Percentiles rank a stretch among this genome's conserved stretches.
These are phyloP conservation scores for Lindbergichthys nudifrons DNA, from an alignment of 2,797 vertebrate genomes.

Conservation along the genomic window DNA sequence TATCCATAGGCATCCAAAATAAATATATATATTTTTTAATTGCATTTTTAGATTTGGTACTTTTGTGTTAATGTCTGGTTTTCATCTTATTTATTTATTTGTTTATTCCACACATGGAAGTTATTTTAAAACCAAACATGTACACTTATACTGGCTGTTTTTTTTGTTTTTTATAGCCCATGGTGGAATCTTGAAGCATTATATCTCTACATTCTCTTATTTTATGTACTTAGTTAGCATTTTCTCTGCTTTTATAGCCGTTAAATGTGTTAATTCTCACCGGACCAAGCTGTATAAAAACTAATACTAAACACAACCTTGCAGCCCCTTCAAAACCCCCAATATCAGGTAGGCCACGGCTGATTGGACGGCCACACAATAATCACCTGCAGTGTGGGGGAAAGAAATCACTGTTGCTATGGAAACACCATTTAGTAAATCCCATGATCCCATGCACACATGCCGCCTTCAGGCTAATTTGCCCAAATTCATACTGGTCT, in stretches of 20 bases:
- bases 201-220: not conserved
- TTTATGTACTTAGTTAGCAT: conserved; percentile 4
- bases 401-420: conserved; percentile 70
- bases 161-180: too few species aligned
- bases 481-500: conserved; percentile 45
- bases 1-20: too few species aligned
- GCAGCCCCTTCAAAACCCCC: conserved; percentile 2
- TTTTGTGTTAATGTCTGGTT: conserved; percentile 2
- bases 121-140: too few species aligned
- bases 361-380: conserved; percentile 52
- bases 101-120: too few species aligned
- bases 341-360: conserved; percentile 46
- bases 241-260: conserved; percentile 27
- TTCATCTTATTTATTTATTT: not conserved
- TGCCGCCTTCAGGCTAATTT: conserved; percentile 58
- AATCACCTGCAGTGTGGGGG: conserved; percentile 54
- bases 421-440: conserved; percentile 71
- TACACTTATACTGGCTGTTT: too few species aligned
- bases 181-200: too few species aligned
- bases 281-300: conserved; percentile 9
- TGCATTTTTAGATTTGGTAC: not conserved
- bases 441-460: conserved; percentile 39
- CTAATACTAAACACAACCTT: conserved; percentile 48
- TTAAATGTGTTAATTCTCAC: conserved; percentile 31
- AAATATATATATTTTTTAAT: not conserved